phyloP scores from a whole-genome alignment of 2,797 vertebrate species.

The Nyctibius grandis region DNA sequence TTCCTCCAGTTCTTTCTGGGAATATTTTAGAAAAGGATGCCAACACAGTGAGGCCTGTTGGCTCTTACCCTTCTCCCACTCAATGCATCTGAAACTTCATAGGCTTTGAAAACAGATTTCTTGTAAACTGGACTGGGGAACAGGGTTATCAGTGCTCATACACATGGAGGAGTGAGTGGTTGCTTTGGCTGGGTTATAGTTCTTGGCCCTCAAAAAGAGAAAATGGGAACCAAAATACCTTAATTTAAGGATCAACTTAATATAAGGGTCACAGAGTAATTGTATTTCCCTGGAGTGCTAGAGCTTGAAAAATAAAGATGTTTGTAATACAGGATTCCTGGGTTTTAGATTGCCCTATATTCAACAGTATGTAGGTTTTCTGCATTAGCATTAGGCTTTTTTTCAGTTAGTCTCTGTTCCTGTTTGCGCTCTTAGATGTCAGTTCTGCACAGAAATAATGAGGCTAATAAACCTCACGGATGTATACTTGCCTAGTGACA shows the following conservation, averaged over 20 bases:
- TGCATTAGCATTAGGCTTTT: background rate
- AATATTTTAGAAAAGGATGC: background rate
- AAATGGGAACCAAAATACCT: background rate
- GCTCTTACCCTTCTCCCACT: background rate
- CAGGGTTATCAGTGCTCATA: background rate
- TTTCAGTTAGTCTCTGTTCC: constrained; percentile 29
- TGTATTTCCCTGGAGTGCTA: background rate
- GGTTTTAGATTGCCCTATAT: constrained; percentile 19
- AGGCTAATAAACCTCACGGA: constrained; percentile 43
- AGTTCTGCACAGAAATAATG: constrained; percentile 25
- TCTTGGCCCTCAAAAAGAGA: background rate
- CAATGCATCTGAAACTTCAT: background rate
- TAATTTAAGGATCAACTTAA: constrained; percentile 2
- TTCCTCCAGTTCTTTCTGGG: background rate
- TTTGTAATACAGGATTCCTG: background rate
- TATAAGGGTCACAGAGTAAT: background rate
- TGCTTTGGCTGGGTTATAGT: background rate
- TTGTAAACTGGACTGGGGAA: background rate
- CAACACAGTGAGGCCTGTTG: background rate
- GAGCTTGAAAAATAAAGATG: background rate
- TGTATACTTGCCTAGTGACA: background rate
- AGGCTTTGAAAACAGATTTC: background rate
- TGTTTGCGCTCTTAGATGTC: constrained; percentile 28
- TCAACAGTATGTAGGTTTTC: background rate
- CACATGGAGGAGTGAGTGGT: background rate